Base-by-base conservation (phyloP, 1,140 invertebrate genomes). In the Lasaia peninsularis region DNA sequence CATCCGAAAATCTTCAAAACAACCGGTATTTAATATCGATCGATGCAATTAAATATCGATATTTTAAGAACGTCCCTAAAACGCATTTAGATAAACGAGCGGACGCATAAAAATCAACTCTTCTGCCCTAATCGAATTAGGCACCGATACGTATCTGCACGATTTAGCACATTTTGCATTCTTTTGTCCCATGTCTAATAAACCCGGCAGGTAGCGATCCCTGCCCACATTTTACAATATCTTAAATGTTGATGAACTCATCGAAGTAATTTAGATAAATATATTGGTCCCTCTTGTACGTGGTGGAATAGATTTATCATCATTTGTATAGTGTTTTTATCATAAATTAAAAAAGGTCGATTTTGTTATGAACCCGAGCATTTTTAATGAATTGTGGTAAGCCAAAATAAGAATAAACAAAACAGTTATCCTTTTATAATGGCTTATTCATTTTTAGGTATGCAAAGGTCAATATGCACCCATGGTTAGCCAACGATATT, bases 81-180 rank as follows among this genome's bases (percentile, higher is more conserved):
- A 59, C 61, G 58, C 67, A 71, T 83, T 82, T 78, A 83, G 75
- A 80, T 85, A 82, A 85, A 81, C 70, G 82, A 78, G 60, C 68
- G 72, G 62, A 69, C 79, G 69, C 70, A 83, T 86, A 85, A 86
- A 85, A 88, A 80, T 83, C 80, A 88, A 83, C 78, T 83, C 73
- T 77, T 78, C 76, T 79, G 68, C 67, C 65, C 80, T 88, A 88
- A 88, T 88, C 80, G 80, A 85, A 88, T 88, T 88, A 88, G 81
- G 73, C 64, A 60, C 62, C 63, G 82, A 88, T 88, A 84, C 67
- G 69, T 75, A 86, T 86, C 82, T 71, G 73, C 73, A 68, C 77
- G 70, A 77, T 80, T 84, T 86, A 86, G 83, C 84, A 87, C 82
- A 75, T 83, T 84, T 83, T 77, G 84, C 80, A 80, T 85, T 84